Percentiles rank a stretch among this genome's conserved stretches.
phyloP scores from a whole-genome alignment of 2,797 vertebrate genomes.

The Pempheris klunzingeri region DNA sequence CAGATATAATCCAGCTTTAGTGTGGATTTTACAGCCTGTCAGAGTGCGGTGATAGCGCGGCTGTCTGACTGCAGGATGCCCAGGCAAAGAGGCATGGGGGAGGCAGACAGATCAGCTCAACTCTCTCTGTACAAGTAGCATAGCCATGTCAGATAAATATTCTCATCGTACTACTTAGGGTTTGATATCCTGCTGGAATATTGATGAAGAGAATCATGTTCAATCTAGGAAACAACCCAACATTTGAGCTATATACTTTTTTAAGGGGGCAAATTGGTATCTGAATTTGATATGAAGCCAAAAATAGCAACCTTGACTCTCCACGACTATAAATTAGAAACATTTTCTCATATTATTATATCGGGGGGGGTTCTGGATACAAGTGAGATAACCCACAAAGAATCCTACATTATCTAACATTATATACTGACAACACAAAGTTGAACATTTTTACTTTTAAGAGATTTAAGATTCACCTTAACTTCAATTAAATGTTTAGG shows the following conservation, averaged over 20 bases:
- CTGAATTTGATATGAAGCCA: conserved; percentile 42
- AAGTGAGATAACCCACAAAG: neutral
- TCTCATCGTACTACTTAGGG: conserved; percentile 51
- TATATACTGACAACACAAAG: neutral
- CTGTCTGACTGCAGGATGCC: conserved; percentile 47
- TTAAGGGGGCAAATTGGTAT: conserved; percentile 37
- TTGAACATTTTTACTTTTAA: neutral
- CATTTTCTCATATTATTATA: neutral
- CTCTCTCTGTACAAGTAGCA: conserved; percentile 48
- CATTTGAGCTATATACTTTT: conserved; percentile 45
- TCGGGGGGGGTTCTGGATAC: neutral
- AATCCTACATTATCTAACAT: neutral
- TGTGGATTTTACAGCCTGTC: conserved; percentile 61
- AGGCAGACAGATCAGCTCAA: conserved; percentile 41
- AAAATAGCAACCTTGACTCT: conserved; percentile 34
- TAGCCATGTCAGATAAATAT: conserved; percentile 69
- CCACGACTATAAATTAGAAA: conserved; percentile 23
- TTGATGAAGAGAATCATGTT: conserved; percentile 72
- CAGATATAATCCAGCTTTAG: conserved; percentile 63
- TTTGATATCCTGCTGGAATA: conserved; percentile 77
- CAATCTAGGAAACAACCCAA: conserved; percentile 50
- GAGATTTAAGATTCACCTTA: conserved; percentile 4
- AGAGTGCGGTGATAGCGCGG: conserved; percentile 43
- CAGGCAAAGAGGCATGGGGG: neutral
- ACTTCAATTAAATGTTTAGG: conserved; percentile 1